Evolutionary conservation across 1,140 invertebrate species (phyloP).

Genomic region (Phortica variegata): DNA sequence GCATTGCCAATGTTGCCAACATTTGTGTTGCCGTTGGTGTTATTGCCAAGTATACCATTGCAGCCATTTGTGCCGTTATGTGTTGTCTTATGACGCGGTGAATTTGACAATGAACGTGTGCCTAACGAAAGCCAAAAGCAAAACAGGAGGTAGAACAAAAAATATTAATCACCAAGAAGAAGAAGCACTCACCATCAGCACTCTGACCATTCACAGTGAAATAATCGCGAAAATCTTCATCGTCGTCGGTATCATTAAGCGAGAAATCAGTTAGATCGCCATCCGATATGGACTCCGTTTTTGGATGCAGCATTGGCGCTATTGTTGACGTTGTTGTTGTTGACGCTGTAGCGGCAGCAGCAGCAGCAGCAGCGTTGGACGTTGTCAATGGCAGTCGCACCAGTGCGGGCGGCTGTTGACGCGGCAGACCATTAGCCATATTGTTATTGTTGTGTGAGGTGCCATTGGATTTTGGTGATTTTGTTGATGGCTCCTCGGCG

Average conservation of each 20-base stretch:
- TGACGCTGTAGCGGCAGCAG: not conserved
- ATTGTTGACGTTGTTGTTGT: not conserved
- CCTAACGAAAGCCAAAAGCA: slow-evolving; percentile 9
- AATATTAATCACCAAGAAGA: not conserved
- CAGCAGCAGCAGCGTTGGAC: slow-evolving; percentile 1
- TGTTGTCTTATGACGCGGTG: slow-evolving; percentile 37
- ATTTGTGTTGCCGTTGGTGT: not conserved
- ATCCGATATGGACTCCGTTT: slow-evolving; percentile 49
- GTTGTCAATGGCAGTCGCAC: slow-evolving; percentile 25
- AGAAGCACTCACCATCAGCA: slow-evolving; percentile 36
- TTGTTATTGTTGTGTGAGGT: not conserved
- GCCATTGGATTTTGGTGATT: too few relatives aligned
- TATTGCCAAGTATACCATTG: slow-evolving; percentile 4
- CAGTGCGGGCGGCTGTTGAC: slow-evolving; percentile 33
- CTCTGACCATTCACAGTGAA: slow-evolving; percentile 41
- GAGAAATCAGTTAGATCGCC: slow-evolving; percentile 52
- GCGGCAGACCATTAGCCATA: too few relatives aligned
- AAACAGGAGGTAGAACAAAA: not conserved
- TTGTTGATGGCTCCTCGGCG: too few relatives aligned
- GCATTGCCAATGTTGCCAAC: not conserved
- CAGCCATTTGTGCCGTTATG: slow-evolving; percentile 21
- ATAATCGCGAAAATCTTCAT: slow-evolving; percentile 47
- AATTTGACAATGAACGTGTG: slow-evolving; percentile 40
- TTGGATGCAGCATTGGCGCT: slow-evolving; percentile 39
- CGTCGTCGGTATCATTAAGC: slow-evolving; percentile 52